Evolutionary conservation across 1,140 invertebrate species (phyloP).

Genomic region (Doryteuthis pealeii): DNA sequence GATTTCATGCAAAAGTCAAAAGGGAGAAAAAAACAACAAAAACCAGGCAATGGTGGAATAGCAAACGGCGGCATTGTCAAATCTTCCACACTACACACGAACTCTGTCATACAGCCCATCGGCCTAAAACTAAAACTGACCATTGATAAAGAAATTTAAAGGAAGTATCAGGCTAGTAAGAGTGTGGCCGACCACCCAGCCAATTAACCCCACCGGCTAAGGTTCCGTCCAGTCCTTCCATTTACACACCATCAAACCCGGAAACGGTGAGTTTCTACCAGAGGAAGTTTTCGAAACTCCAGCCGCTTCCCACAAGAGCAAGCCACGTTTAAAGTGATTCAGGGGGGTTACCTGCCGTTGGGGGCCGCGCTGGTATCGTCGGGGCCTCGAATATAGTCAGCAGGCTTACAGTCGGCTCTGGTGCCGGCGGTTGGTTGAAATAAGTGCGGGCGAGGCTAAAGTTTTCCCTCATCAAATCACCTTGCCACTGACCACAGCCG

Average conservation of each 20-base stretch:
- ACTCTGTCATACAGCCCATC: slow-evolving; percentile 32
- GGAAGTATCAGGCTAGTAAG: slow-evolving; percentile 61
- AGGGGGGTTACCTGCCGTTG: not conserved
- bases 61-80: not conserved
- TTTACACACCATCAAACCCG: slow-evolving; percentile 71
- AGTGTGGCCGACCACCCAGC: slow-evolving; percentile 60
- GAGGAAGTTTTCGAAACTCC: slow-evolving; percentile 65
- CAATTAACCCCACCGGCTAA: slow-evolving; percentile 71
- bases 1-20: not conserved
- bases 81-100: slow-evolving; percentile 19
- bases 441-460: not conserved
- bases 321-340: not conserved
- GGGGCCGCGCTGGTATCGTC: not conserved
- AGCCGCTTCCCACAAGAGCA: slow-evolving; percentile 40
- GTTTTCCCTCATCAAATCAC: slow-evolving; percentile 20
- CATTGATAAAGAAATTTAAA: slow-evolving; percentile 66
- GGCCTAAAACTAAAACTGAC: slow-evolving; percentile 67
- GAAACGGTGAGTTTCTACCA: slow-evolving; percentile 75
- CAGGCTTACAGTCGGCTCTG: not conserved
- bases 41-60: not conserved
- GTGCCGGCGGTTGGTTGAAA: not conserved
- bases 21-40: not conserved
- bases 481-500: not conserved
- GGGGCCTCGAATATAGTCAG: not conserved
- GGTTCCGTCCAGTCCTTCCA: slow-evolving; percentile 75